phyloP scores from a whole-genome alignment of 2,888 invertebrate species.

The Hemicrepidius hirtus region DNA sequence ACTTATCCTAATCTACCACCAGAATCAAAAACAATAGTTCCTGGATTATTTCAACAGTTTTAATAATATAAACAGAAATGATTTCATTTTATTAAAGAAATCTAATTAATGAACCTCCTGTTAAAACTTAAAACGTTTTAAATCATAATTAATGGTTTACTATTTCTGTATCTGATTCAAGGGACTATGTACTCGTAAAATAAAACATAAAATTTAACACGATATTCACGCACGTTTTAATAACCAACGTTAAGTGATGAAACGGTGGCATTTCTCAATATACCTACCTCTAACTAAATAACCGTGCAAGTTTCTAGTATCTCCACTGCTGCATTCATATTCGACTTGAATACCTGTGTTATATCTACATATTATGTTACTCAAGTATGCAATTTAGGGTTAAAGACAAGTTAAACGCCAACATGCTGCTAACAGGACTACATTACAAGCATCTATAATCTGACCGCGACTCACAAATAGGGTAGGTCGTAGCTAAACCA shows the following conservation, averaged over 20 bases:
- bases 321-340: conserved; percentile 43
- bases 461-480: conserved; percentile 28
- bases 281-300: conserved; percentile 16
- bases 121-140: too few species aligned
- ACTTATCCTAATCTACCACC: too few species aligned
- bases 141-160: too few species aligned
- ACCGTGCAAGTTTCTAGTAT: conserved; percentile 34
- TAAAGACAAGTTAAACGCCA: conserved; percentile 39
- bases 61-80: too few species aligned
- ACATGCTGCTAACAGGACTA: conserved; percentile 21
- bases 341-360: conserved; percentile 50
- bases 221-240: too few species aligned
- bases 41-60: too few species aligned
- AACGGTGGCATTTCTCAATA: conserved; percentile 10
- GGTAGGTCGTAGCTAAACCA: conserved; percentile 52
- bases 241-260: conserved; percentile 1
- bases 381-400: conserved; percentile 51
- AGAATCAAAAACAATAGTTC: too few species aligned
- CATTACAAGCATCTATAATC: conserved; percentile 29
- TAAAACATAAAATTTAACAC: too few species aligned
- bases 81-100: too few species aligned
- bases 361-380: conserved; percentile 51
- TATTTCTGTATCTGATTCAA: too few species aligned
- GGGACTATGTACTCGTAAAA: too few species aligned
- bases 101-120: too few species aligned